These are phyloP conservation scores for Dryomyza anilis DNA, from an alignment of 2,888 invertebrate species.

Conservation along the genomic window DNA sequence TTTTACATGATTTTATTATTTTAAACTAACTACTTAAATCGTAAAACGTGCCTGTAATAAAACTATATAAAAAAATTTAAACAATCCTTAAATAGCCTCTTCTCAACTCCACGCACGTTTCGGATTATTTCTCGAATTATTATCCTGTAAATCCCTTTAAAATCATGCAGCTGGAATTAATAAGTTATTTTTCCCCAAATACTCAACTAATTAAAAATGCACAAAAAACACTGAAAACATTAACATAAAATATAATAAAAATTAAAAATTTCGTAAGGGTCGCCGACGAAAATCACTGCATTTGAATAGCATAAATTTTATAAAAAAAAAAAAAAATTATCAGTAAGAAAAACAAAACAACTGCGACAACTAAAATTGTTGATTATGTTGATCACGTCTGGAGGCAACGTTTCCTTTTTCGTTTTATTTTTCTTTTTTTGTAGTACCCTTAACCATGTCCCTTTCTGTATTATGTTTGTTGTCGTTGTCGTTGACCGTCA, in stretches of 20 bases:
- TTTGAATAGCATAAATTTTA: background rate
- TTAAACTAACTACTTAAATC: too few species aligned
- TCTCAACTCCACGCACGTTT: too few species aligned
- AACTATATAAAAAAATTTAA: too few species aligned
- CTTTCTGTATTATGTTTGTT: background rate
- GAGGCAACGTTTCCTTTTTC: constrained; percentile 39
- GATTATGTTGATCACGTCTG: constrained; percentile 47
- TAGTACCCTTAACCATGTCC: constrained; percentile 7
- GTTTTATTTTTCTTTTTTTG: background rate
- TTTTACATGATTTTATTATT: too few species aligned
- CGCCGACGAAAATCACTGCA: background rate
- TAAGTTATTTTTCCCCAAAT: too few species aligned
- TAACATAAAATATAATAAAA: background rate
- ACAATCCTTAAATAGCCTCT: too few species aligned
- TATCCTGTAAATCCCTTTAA: too few species aligned
- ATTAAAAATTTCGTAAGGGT: background rate
- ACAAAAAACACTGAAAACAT: background rate
- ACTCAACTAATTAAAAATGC: background rate
- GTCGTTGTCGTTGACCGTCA: background rate
- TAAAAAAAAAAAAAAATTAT: background rate
- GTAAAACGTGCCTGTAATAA: too few species aligned
- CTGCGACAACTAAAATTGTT: constrained; percentile 26
- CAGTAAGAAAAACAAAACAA: constrained; percentile 2
- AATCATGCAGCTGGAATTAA: too few species aligned
- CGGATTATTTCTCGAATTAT: too few species aligned